Percentiles rank a stretch among this genome's conserved stretches.
Evolutionary conservation across 1,140 invertebrate species (phyloP).

Genomic region (Drosophila rhopaloa): DNA sequence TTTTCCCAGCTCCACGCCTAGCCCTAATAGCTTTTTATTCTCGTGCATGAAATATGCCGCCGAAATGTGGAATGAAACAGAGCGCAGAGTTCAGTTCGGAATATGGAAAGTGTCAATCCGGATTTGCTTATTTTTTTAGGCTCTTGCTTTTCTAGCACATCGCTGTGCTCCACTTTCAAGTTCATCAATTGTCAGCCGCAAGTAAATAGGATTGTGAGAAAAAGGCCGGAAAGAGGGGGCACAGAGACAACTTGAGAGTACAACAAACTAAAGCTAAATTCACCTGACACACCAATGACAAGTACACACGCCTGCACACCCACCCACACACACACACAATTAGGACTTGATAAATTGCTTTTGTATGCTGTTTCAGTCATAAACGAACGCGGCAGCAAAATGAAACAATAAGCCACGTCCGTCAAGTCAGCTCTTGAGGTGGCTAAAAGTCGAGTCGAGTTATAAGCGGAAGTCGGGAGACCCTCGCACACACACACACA

Average conservation of each 20-base stretch:
- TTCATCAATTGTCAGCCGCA: slow-evolving; percentile 59
- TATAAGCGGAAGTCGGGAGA: slow-evolving; percentile 66
- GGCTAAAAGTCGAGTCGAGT: slow-evolving; percentile 71
- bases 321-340: slow-evolving; percentile 59
- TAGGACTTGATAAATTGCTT: slow-evolving; percentile 80
- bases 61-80: slow-evolving; percentile 71
- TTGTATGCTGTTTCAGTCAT: slow-evolving; percentile 79
- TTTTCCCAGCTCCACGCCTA: slow-evolving; percentile 23
- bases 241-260: slow-evolving; percentile 56
- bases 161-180: slow-evolving; percentile 46
- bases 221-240: slow-evolving; percentile 1
- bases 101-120: slow-evolving; percentile 78
- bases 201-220: slow-evolving; percentile 23
- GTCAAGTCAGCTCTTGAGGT: slow-evolving; percentile 78
- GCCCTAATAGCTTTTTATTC: slow-evolving; percentile 78
- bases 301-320: slow-evolving; percentile 31
- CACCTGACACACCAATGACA: slow-evolving; percentile 72
- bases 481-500: slow-evolving; percentile 35
- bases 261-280: slow-evolving; percentile 71
- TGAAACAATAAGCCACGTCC: slow-evolving; percentile 83
- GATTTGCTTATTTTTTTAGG: slow-evolving; percentile 32
- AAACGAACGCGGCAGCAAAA: slow-evolving; percentile 69
- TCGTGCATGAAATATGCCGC: slow-evolving; percentile 77
- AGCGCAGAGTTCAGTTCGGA: slow-evolving; percentile 22
- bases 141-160: background rate